A percentile compares a stretch with the other conserved stretches of the same genome.
Evolutionary conservation across 1,140 invertebrate species (phyloP).

Genomic region (Pseudomyrmex sp.): DNA sequence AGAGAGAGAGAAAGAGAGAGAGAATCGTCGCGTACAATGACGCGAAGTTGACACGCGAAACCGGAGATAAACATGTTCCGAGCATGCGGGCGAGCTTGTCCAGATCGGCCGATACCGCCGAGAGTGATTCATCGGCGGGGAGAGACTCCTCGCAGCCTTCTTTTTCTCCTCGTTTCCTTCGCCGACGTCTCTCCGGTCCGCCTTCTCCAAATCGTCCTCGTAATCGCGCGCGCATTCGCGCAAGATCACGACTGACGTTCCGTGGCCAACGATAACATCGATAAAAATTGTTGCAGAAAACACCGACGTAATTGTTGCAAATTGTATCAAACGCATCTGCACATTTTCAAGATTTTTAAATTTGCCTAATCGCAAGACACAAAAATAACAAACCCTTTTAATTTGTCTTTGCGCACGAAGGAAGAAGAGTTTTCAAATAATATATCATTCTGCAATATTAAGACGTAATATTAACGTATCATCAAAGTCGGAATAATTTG

Average conservation of each 20-base stretch:
- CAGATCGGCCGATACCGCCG: constrained; percentile 72
- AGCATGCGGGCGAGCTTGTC: constrained; percentile 78
- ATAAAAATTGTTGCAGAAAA: too few relatives aligned
- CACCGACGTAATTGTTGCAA: too few relatives aligned
- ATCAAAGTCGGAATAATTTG: too few relatives aligned
- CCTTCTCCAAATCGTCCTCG: constrained; percentile 48
- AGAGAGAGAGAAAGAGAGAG: constrained; percentile 5
- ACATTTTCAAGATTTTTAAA: neutral
- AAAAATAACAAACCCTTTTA: neutral
- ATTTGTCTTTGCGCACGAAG: neutral
- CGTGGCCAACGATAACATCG: too few relatives aligned
- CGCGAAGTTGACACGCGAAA: constrained; percentile 77
- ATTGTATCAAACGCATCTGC: too few relatives aligned
- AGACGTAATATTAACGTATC: too few relatives aligned
- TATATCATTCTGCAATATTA: neutral
- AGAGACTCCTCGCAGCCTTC: constrained; percentile 30
- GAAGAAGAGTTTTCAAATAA: neutral
- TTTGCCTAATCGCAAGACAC: neutral
- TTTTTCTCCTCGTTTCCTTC: constrained; percentile 33
- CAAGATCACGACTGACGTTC: neutral
- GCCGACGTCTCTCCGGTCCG: constrained; percentile 31
- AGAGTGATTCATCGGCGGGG: constrained; percentile 75
- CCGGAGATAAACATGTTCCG: constrained; percentile 78
- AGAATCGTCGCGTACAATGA: constrained; percentile 68
- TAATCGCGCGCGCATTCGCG: constrained; percentile 33